These are phyloP conservation scores for Marronus borbonicus DNA, from an alignment of 2,888 invertebrate species.

Conservation along the genomic window DNA sequence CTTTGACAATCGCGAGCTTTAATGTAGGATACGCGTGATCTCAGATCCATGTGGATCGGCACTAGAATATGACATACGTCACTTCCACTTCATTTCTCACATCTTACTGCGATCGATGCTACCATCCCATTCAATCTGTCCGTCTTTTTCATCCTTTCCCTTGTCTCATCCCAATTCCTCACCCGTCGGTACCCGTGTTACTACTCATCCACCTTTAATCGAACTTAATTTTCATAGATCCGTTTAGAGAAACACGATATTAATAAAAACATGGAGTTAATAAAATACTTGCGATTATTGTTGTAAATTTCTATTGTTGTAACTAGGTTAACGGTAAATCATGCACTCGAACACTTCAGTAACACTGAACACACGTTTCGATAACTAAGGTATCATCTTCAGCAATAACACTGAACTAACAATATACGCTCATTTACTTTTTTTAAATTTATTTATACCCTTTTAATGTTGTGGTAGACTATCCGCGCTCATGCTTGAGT, in stretches of 20 bases:
- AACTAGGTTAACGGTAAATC: no score
- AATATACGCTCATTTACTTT: no score
- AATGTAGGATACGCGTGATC: conserved; percentile 52
- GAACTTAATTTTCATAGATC: not conserved
- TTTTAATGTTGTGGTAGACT: no score
- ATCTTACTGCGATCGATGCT: conserved; percentile 53
- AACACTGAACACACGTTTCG: no score
- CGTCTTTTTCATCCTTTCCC: conserved; percentile 36
- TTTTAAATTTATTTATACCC: no score
- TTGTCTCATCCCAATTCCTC: conserved; percentile 39
- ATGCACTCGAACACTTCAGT: no score
- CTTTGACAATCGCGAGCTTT: conserved; percentile 52
- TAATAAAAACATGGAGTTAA: not conserved
- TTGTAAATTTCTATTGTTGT: no score
- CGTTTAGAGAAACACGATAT: not conserved
- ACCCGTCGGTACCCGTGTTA: not conserved
- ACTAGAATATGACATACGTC: conserved; percentile 62
- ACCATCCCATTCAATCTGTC: conserved; percentile 46
- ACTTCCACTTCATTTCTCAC: conserved; percentile 61
- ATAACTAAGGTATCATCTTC: no score
- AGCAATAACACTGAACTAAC: no score
- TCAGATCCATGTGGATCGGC: conserved; percentile 59
- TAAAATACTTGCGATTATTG: no score
- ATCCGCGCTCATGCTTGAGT: no score
- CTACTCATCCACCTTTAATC: conserved; percentile 10